Conservation (phyloP, 1,140 invertebrate genomes). For the Paraescarpia echinospica region DNA sequence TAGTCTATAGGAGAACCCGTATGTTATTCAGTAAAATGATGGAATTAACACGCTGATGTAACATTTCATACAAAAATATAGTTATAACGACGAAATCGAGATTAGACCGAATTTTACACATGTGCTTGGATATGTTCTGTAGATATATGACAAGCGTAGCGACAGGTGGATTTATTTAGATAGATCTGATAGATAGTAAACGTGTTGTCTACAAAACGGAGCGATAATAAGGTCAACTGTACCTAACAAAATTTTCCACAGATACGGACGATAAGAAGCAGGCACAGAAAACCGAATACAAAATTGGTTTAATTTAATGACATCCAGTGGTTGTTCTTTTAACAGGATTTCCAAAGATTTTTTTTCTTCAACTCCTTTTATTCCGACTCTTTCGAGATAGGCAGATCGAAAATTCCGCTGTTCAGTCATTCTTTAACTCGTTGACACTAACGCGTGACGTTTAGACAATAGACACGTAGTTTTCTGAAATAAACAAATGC, state of each 20-base stretch:
- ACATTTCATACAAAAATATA: too few relatives aligned
- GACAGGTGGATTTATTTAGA: too few relatives aligned
- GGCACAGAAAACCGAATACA: constrained; percentile 81
- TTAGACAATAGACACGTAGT: neutral
- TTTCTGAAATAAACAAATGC: neutral
- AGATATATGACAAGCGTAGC: too few relatives aligned
- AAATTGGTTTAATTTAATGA: constrained; percentile 80
- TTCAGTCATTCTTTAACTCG: constrained; percentile 38
- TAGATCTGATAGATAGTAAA: too few relatives aligned
- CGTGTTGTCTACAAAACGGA: too few relatives aligned
- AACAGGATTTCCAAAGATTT: constrained; percentile 88
- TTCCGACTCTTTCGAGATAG: constrained; percentile 89
- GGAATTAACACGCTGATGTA: too few relatives aligned
- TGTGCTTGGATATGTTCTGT: too few relatives aligned
- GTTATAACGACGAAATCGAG: too few relatives aligned
- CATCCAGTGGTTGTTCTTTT: constrained; percentile 82
- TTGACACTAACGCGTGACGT: neutral
- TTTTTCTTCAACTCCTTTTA: constrained; percentile 86
- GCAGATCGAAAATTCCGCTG: constrained; percentile 82
- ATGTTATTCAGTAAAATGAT: too few relatives aligned
- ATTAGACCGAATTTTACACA: too few relatives aligned
- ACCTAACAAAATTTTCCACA: constrained; percentile 86
- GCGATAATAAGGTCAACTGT: constrained; percentile 34
- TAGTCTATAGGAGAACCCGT: too few relatives aligned
- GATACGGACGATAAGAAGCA: constrained; percentile 73